These are phyloP conservation scores for Blastomussa wellsi DNA, from an alignment of 92 coral and sea anemone genomes.

Conservation along the genomic window DNA sequence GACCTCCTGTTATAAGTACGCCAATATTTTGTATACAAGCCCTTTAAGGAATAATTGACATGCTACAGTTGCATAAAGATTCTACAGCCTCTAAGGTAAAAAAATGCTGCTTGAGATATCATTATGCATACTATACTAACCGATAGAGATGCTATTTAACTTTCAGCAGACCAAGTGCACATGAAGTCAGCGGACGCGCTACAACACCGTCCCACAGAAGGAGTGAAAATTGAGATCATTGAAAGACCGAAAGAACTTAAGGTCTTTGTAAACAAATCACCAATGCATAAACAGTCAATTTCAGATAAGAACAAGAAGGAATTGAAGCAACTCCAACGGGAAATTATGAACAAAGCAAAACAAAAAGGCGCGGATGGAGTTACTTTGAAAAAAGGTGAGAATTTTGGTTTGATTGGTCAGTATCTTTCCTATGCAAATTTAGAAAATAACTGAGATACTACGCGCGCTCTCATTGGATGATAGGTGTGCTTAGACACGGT, in stretches of 20 bases:
- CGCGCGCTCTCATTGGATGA: no score
- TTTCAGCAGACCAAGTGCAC: not conserved
- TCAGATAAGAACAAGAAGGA: not conserved
- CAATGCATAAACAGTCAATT: not conserved
- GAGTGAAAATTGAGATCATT: conserved; percentile 26
- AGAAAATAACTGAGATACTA: not conserved
- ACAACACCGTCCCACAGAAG: not conserved
- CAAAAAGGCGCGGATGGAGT: conserved; percentile 14
- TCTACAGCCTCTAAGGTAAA: no score
- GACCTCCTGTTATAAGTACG: no score
- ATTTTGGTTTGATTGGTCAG: not conserved
- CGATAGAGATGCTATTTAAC: not conserved
- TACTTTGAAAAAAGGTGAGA: conserved; percentile 20
- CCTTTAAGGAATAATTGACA: no score
- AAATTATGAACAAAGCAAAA: conserved; percentile 23
- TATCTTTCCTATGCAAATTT: not conserved
- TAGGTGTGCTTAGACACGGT: no score
- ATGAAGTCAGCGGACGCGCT: not conserved
- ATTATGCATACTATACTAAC: no score
- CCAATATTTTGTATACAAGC: no score
- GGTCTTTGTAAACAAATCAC: conserved; percentile 15
- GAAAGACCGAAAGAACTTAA: conserved; percentile 30
- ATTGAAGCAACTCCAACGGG: conserved; percentile 13
- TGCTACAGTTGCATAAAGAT: no score
- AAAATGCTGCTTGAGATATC: no score